A percentile compares a stretch with the other conserved stretches of the same genome.
phyloP scores from a whole-genome alignment of 2,888 invertebrate species.

The Tanypteryx hageni region DNA sequence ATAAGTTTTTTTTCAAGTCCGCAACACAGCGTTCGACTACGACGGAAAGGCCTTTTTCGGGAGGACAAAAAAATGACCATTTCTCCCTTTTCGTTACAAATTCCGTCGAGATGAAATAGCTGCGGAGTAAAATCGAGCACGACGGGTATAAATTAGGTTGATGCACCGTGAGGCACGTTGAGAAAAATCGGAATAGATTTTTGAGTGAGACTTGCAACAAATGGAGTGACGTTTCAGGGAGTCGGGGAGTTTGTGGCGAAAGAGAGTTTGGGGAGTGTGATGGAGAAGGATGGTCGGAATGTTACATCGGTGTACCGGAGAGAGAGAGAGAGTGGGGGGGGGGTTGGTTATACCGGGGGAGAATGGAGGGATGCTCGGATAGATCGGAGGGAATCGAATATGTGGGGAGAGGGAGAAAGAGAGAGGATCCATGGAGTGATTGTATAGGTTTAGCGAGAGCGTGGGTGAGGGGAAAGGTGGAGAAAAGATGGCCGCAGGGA shows the following conservation, averaged over 20 bases:
- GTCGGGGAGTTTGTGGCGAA: conserved; percentile 11
- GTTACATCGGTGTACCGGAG: conserved; percentile 40
- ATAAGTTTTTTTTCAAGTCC: not conserved
- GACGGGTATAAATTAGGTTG: conserved; percentile 25
- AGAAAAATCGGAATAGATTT: conserved; percentile 49
- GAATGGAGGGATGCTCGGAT: not conserved
- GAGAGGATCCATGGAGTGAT: conserved; percentile 39
- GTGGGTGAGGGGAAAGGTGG: conserved; percentile 20
- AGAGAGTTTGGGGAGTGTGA: conserved; percentile 25
- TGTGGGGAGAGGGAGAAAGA: not conserved
- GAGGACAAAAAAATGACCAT: not conserved
- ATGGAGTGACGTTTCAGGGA: conserved; percentile 34
- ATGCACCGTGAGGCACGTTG: conserved; percentile 17
- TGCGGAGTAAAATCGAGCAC: not conserved
- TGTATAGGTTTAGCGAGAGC: conserved; percentile 49
- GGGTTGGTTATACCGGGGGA: conserved; percentile 10
- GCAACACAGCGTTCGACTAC: not conserved
- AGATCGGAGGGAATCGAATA: not conserved
- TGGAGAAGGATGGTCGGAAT: conserved; percentile 15
- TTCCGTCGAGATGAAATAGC: conserved; percentile 11
- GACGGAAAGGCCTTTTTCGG: too few relatives aligned
- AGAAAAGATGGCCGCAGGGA: conserved; percentile 29
- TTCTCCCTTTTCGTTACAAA: conserved; percentile 7
- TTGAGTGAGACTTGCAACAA: conserved; percentile 48
- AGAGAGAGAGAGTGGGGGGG: not conserved